Conservation (phyloP, 2,113 vertebrate genomes). For the Chlamydotis undulata region DNA sequence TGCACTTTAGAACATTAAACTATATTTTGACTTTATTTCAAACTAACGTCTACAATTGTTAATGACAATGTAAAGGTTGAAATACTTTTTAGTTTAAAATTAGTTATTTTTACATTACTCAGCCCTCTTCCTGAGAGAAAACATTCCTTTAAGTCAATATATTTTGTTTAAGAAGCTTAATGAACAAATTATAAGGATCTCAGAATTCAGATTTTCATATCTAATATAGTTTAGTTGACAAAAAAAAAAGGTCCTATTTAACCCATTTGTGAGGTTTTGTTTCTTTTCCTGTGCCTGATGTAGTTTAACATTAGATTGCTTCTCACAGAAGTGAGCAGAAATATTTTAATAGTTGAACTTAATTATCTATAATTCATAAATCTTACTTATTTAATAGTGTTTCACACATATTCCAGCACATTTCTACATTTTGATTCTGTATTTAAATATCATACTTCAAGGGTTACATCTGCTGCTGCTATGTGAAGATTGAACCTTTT, state of each 20-base stretch:
- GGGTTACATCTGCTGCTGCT: not conserved
- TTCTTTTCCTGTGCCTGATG: not conserved
- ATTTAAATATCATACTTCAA: slow-evolving; percentile 38
- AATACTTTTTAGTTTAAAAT: not conserved
- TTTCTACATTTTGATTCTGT: not conserved
- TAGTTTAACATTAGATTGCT: not conserved
- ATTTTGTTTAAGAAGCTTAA: not conserved
- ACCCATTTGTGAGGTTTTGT: not conserved
- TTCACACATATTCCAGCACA: not conserved
- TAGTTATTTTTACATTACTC: not conserved
- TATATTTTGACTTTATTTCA: not conserved
- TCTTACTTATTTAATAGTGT: not conserved
- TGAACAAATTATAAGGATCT: not conserved
- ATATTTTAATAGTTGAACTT: not conserved
- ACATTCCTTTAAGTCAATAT: not conserved
- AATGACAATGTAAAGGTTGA: not conserved
- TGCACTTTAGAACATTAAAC: not conserved
- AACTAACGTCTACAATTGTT: not conserved
- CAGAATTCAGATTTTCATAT: not conserved
- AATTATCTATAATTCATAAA: not conserved
- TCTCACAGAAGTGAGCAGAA: not conserved
- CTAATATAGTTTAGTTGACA: not conserved
- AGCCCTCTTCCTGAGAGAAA: not conserved
- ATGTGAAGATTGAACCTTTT: not conserved
- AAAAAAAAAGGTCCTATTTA: not conserved